Evolutionary conservation across 2,797 vertebrate genomes (phyloP), one percentile per base, ranked within the genome.

Genomic region (Pseudochirops corinnae): DNA sequence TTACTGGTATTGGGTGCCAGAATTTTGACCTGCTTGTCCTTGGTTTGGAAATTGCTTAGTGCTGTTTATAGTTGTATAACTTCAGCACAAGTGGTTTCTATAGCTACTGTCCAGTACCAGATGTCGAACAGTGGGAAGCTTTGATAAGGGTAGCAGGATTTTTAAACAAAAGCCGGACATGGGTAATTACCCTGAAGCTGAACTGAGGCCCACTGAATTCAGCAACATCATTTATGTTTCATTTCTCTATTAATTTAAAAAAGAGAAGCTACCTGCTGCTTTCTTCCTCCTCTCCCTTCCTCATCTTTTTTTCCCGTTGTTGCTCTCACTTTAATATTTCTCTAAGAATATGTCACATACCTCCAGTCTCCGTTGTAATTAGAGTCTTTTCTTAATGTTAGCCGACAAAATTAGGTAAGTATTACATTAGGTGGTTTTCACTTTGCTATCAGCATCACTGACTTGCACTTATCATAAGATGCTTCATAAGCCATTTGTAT

Each of bases 21-120:
- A 91, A 94, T 74, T 97, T 26, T 98, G 98, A 98, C 96, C 94
- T 91, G 94, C 53, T 97, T 98, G 97, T 98, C 96, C 96, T 98
- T 74, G 91, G 87, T 98, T 97, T 98, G 96, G 93, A 97, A 98
- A 96, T 92, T 96, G 94, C 91, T 97, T 0, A 5, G 46, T 96
- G 96, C 94, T 98, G 97, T 98, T 98, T 98, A 97, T 98, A 98
- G 96, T 96, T 98, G 93, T 98, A 1, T 97, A 96, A 97, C 92
- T 46, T 97, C 58, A 97, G 94, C 95, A 93, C 97, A 98, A 97
- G 98, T 98, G 96, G 97, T 98, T 98, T 98, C 97, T 98, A 18
- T 98, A 98, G 98, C 98, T 98, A 96, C 98, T 98, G 98, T 98
- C 95, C 96, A 98, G 95, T 93, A 96, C 97, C 98, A 98, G 98